Base-by-base conservation (phyloP, 2,888 invertebrate genomes). In the Ophion slaviceki region DNA sequence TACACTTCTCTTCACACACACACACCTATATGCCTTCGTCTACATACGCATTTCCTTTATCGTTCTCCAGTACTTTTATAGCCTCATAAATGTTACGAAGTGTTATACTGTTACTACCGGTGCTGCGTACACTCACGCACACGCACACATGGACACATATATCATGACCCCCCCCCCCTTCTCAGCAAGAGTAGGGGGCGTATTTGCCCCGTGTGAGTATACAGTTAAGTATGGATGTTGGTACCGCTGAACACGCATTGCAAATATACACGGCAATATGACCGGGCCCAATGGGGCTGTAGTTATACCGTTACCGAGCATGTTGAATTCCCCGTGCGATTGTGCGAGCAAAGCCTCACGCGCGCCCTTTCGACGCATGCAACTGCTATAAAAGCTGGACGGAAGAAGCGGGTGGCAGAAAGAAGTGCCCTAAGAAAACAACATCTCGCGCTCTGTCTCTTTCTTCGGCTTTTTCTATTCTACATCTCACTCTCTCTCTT, bases 21-120 rank as follows among this genome's bases (percentile, higher is more conserved):
- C 62, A 53, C 17, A 67, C 11, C 36, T 57, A 2, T 24, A 20
- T 45, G 47, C 32, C 40, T 68, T 61, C 28, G 45, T 36, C 64
- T 62, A 28, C 53, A 57, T 79, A 66, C 47, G 75, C 53, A 67
- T 82, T 85, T 71, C 82, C 80, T 87, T 85, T 87, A 87, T 87
- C 83, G 85, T 84, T 81, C 70, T 75, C 83, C 83, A 77, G 78
- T 72, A 76, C 81, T 85, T 87, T 87, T 87, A 87, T 87, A 67
- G 87, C 83, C 85, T 79, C 85, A 87, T 87, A 87, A 87, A 85
- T 84, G 87, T 87, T 85, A 87, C 87, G 86, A 83, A 87, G 80
- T 85, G 85, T 84, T 87, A 85, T 80, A 85, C 82, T 57, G 77
- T 70, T 75, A 70, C 82, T 80, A 79, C 78, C 10, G 47, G 67